A percentile compares a stretch with the other conserved stretches of the same genome.
Evolutionary conservation across 2,888 invertebrate genomes (phyloP).

Genomic region (Resseliella maxima): DNA sequence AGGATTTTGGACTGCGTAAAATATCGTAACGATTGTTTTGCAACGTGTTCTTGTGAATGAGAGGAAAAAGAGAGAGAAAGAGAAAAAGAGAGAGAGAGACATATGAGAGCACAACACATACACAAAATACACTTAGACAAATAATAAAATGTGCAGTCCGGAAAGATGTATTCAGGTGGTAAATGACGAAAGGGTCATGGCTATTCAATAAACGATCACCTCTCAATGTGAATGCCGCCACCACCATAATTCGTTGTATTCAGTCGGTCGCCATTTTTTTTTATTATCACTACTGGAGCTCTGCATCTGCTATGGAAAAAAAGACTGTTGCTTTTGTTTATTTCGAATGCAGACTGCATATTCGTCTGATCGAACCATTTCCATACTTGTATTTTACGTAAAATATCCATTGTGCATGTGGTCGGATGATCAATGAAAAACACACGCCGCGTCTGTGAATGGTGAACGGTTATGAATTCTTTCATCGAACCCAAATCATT

Average conservation of each 20-base stretch:
- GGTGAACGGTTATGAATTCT: neutral
- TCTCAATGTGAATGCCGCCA: conserved; percentile 16
- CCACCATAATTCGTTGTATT: neutral
- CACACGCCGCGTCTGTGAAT: too few species aligned
- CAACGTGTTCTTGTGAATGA: too few species aligned
- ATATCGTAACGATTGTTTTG: conserved; percentile 36
- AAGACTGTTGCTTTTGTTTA: neutral
- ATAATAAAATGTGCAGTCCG: neutral
- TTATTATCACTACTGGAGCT: neutral
- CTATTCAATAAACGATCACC: conserved; percentile 39
- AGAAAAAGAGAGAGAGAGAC: too few species aligned
- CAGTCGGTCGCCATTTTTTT: conserved; percentile 43
- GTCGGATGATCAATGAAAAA: neutral
- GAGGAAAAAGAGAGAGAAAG: too few species aligned
- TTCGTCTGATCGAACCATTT: neutral
- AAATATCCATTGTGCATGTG: neutral
- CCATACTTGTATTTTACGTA: neutral
- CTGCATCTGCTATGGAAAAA: conserved; percentile 18
- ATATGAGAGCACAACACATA: too few species aligned
- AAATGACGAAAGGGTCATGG: conserved; percentile 36
- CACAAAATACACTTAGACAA: neutral
- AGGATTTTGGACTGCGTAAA: conserved; percentile 17
- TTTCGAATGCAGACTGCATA: conserved; percentile 21
- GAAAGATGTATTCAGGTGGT: conserved; percentile 45
- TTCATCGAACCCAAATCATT: neutral